phyloP scores from a whole-genome alignment of 2,888 invertebrate genomes.

The Volucella zonaria region DNA sequence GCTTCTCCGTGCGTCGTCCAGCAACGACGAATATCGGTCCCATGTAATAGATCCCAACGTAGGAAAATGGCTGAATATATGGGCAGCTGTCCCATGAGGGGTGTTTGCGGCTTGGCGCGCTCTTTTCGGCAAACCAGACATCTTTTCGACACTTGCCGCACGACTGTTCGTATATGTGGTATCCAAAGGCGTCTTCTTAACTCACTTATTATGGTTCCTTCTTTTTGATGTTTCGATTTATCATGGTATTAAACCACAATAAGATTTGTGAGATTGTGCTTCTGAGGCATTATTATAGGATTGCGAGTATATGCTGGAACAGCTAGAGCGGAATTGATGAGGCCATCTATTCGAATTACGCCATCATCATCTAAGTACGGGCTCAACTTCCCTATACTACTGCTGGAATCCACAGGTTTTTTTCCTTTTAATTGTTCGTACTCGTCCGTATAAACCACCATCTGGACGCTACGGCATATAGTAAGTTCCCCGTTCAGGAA shows the following conservation, averaged over 20 bases:
- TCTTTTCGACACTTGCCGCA: conserved; percentile 1
- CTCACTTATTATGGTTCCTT: conserved; percentile 1
- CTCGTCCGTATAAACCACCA: not conserved
- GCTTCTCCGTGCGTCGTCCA: too few species aligned
- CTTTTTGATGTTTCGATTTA: conserved; percentile 5
- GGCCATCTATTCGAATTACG: not conserved
- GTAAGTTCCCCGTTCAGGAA: not conserved
- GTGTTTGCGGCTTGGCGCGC: conserved; percentile 23
- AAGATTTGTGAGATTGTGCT: not conserved
- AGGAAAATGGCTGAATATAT: conserved; percentile 44
- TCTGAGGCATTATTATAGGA: conserved; percentile 15
- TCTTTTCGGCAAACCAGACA: conserved; percentile 23
- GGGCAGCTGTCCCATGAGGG: conserved; percentile 68
- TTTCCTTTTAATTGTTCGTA: too few species aligned
- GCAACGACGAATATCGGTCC: conserved; percentile 21
- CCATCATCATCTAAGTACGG: too few species aligned
- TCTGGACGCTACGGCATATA: conserved; percentile 1
- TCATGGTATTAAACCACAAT: not conserved
- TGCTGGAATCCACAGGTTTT: too few species aligned
- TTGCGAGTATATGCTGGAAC: not conserved
- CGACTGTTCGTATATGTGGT: conserved; percentile 13
- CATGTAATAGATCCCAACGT: conserved; percentile 62
- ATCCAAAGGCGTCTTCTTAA: conserved; percentile 9
- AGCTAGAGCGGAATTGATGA: conserved; percentile 2
- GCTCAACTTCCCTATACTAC: too few species aligned